A percentile compares a stretch with the other conserved stretches of the same genome.
phyloP scores from a whole-genome alignment of 2,888 invertebrate genomes.

The Ommatoiulus sabulosus region DNA sequence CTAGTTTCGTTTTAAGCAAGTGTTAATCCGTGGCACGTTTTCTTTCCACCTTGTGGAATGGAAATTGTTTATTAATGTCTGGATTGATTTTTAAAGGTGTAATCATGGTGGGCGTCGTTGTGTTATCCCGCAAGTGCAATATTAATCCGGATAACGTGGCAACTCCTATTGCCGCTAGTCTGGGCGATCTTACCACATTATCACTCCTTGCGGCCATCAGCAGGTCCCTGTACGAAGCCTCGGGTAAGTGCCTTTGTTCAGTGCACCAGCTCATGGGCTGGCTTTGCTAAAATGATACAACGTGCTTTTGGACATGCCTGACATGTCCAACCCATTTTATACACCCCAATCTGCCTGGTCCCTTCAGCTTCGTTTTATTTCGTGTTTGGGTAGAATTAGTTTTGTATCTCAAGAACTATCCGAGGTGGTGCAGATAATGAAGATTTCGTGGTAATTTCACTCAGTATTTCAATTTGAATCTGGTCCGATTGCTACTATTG shows the following conservation, averaged over 20 bases:
- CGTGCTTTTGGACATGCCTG: too few relatives aligned
- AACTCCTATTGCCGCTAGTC: constrained; percentile 90
- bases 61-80: neutral
- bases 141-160: constrained; percentile 95
- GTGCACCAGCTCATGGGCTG: neutral
- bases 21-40: neutral
- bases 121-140: constrained; percentile 80
- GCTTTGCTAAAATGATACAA: too few relatives aligned
- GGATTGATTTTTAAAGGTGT: constrained; percentile 71
- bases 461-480: too few relatives aligned
- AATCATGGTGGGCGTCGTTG: constrained; percentile 87
- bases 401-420: too few relatives aligned
- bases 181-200: constrained; percentile 90
- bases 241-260: constrained; percentile 72
- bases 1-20: constrained; percentile 86
- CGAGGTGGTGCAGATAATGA: too few relatives aligned
- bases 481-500: too few relatives aligned
- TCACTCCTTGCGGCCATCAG: constrained; percentile 84
- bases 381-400: too few relatives aligned
- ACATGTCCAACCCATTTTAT: too few relatives aligned
- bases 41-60: neutral
- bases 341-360: too few relatives aligned
- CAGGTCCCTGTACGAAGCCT: constrained; percentile 77
- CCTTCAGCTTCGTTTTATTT: too few relatives aligned
- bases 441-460: too few relatives aligned